These are phyloP conservation scores for Vulpes ferrilata DNA, from an alignment of 2,113 vertebrate genomes.

Conservation along the genomic window DNA sequence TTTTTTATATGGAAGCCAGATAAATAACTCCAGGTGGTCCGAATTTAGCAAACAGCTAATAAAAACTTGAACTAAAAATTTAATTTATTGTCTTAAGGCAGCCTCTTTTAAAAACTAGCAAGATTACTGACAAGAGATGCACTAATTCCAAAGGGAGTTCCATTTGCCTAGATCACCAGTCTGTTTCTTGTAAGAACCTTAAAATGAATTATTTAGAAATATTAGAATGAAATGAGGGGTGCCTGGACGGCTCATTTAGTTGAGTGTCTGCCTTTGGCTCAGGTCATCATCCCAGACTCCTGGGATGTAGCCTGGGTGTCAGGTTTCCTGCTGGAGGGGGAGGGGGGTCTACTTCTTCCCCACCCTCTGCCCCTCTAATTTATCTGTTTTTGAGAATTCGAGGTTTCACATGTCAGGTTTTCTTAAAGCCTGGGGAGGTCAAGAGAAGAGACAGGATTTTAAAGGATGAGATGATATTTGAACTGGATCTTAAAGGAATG, in stretches of 20 bases:
- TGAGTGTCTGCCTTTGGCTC: no score
- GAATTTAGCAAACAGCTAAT: conserved; percentile 7
- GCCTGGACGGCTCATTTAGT: no score
- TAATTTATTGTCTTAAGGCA: neutral
- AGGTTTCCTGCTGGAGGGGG: no score
- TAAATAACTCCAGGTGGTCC: neutral
- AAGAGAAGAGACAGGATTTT: neutral
- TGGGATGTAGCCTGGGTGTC: no score
- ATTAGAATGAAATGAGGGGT: neutral
- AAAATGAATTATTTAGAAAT: conserved; percentile 14
- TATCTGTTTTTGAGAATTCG: neutral
- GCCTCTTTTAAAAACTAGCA: neutral
- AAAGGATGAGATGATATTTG: neutral
- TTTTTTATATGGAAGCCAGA: neutral
- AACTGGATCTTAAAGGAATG: conserved; percentile 5
- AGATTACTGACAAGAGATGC: neutral
- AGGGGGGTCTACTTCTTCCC: no score
- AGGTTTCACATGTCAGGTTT: neutral
- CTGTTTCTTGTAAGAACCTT: neutral
- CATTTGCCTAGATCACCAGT: neutral
- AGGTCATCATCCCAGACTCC: no score
- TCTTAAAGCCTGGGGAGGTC: neutral
- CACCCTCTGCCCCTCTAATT: neutral
- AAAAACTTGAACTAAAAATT: conserved; percentile 17
- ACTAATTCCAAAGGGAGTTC: neutral